Evolutionary conservation across 2,888 invertebrate species (phyloP).

Genomic region (Catotricha subobsoleta): DNA sequence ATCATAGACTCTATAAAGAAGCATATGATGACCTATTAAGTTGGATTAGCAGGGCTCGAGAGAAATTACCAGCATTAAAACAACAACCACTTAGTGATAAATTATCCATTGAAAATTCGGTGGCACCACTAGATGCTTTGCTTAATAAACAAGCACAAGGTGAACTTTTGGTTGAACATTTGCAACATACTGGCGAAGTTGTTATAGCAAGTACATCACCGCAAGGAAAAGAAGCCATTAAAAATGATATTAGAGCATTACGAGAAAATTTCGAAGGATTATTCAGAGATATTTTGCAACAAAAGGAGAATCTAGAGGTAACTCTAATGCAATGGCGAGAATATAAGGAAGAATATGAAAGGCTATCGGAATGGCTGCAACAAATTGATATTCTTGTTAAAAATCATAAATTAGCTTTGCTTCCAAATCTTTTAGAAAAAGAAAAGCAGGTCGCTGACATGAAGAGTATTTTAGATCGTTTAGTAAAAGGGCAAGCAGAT

Average conservation of each 20-base stretch:
- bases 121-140: constrained; percentile 68
- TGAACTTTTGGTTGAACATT: constrained; percentile 66
- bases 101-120: constrained; percentile 72
- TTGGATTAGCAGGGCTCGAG: constrained; percentile 74
- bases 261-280: constrained; percentile 69
- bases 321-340: constrained; percentile 72
- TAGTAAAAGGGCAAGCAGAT: constrained; percentile 61
- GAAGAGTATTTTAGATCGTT: constrained; percentile 51
- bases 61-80: constrained; percentile 74
- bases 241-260: constrained; percentile 68
- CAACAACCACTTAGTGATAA: constrained; percentile 73
- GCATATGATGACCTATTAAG: constrained; percentile 76
- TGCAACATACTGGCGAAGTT: constrained; percentile 75
- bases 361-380: constrained; percentile 80
- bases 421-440: constrained; percentile 65
- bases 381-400: constrained; percentile 82
- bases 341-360: constrained; percentile 83
- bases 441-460: constrained; percentile 69
- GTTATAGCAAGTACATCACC: constrained; percentile 66
- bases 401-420: constrained; percentile 68
- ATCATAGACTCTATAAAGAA: constrained; percentile 78
- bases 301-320: constrained; percentile 65
- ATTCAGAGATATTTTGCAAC: constrained; percentile 70
- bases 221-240: constrained; percentile 61
- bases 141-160: constrained; percentile 83